Base-by-base conservation (phyloP, 2,113 vertebrate genomes). In the Helogale parvula region DNA sequence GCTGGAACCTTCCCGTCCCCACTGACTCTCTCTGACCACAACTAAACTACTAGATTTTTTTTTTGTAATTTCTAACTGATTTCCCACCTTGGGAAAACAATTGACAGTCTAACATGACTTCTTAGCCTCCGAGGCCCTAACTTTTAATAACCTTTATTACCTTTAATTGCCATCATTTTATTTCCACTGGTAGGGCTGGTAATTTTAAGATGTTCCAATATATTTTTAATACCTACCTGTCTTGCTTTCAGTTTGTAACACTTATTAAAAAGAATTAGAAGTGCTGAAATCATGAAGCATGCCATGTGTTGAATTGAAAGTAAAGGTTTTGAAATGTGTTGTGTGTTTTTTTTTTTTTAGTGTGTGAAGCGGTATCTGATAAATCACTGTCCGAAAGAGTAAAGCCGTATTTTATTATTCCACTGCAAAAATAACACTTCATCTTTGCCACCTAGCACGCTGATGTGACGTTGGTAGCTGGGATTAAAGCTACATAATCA, bases 71-170 rank as follows among this genome's bases (percentile, higher is more conserved):
- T 96, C 95, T 97, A 97, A 97, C 97, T 95, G 88, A 85, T 93
- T 91, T 94, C 90, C 97, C 88, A 91, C 45, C 38, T 2, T 71
- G 85, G 90, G 35, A 94, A 96, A 96, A 84, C 33, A 82, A 87
- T 96, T 94, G 96, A 98, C 63, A 98, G 95, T 93, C 97, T 98
- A 98, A 97, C 97, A 94, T 97, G 94, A 96, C 96, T 96, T 90
- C 87, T 89, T 93, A 80, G 97, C 79, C 91, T 95, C 93, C 19
- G 14, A 89, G 95, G 86, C 80, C 94, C 98, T 97, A 98, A 96
- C 96, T 93, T 98, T 96, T 88, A 98, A 97, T 95, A 96, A 96
- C 90, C 50, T 96, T 97, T 92, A 96, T 97, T 96, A 84, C 88
- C 88, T 96, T 97, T 87, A 89, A 91, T 97, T 95, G 82, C 91